phyloP scores from a whole-genome alignment of 1,140 invertebrate species.

The Lepidurus arcticus region DNA sequence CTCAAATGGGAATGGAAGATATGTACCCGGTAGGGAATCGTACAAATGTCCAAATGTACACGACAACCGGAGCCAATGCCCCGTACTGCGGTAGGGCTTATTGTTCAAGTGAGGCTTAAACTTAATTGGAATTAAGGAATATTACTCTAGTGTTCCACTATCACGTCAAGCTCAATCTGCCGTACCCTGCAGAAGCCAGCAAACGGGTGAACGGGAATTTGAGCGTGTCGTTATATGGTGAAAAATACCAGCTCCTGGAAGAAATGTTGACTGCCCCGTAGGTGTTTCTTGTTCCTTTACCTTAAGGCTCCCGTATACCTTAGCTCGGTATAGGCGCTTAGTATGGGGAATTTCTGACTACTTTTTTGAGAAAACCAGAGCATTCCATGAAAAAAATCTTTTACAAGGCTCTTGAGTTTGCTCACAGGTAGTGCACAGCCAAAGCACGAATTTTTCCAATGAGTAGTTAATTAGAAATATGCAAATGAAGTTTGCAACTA shows the following conservation, averaged over 20 bases:
- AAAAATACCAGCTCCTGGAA: conserved; percentile 62
- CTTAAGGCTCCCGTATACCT: too few relatives aligned
- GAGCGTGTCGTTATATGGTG: conserved; percentile 67
- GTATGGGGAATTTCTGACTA: too few relatives aligned
- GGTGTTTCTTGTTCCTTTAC: conserved; percentile 34
- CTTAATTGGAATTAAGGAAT: conserved; percentile 20
- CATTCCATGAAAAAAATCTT: too few relatives aligned
- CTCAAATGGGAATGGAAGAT: conserved; percentile 66
- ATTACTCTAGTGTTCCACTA: conserved; percentile 62
- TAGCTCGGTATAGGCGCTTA: too few relatives aligned
- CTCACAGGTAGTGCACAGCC: too few relatives aligned
- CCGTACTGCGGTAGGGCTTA: conserved; percentile 72
- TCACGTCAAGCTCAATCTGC: conserved; percentile 66
- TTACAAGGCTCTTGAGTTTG: too few relatives aligned
- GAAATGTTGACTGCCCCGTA: conserved; percentile 67
- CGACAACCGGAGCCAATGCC: conserved; percentile 65
- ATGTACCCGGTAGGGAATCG: conserved; percentile 40
- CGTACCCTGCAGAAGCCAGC: conserved; percentile 66
- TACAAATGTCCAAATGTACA: conserved; percentile 59
- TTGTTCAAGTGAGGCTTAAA: background rate
- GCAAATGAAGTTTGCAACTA: too few relatives aligned
- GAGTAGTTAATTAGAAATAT: too few relatives aligned
- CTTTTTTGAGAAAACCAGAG: too few relatives aligned
- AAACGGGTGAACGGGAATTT: conserved; percentile 72
- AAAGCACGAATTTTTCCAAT: too few relatives aligned